A percentile compares a stretch with the other conserved stretches of the same genome.
These are phyloP conservation scores for Prunella himalayana DNA, from an alignment of 2,113 vertebrate genomes.

Conservation along the genomic window DNA sequence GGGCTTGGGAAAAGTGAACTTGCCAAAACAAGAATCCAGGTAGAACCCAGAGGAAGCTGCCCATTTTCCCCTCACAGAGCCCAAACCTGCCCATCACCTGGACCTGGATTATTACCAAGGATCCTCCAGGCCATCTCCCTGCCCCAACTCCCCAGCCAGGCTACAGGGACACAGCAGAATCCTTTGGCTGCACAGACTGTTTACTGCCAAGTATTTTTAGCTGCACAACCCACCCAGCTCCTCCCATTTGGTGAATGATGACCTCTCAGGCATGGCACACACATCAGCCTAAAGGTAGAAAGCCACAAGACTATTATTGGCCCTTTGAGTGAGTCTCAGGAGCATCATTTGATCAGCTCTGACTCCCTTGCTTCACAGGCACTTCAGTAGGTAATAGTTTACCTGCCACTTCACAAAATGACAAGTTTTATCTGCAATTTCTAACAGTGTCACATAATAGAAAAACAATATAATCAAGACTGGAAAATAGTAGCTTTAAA, in stretches of 20 bases:
- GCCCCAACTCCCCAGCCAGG: accelerated
- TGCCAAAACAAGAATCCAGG: not conserved
- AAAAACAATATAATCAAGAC: not conserved
- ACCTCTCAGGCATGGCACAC: not conserved
- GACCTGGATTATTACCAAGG: not conserved
- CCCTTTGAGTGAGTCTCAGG: not conserved
- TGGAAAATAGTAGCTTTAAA: not conserved
- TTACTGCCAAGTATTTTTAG: not conserved
- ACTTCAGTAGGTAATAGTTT: not conserved
- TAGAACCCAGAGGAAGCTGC: not conserved
- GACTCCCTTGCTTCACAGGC: not conserved
- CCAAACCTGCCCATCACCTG: not conserved
- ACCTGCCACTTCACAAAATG: not conserved
- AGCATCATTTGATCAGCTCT: not conserved
- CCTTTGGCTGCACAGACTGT: not conserved
- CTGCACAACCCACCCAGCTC: not conserved
- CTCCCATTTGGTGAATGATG: not conserved
- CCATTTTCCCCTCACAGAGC: not conserved
- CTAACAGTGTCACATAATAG: not conserved
- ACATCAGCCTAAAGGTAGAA: accelerated
- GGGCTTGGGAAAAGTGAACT: not conserved
- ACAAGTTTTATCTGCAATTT: not conserved
- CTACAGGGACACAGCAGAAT: not conserved
- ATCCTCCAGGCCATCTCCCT: accelerated
- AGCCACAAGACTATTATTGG: accelerated